Evolutionary conservation across 30 jellyfish, hydroid and myxozoan species (phyloP), one percentile per base, ranked within the genome.

Genomic region (Hydractinia echinata): DNA sequence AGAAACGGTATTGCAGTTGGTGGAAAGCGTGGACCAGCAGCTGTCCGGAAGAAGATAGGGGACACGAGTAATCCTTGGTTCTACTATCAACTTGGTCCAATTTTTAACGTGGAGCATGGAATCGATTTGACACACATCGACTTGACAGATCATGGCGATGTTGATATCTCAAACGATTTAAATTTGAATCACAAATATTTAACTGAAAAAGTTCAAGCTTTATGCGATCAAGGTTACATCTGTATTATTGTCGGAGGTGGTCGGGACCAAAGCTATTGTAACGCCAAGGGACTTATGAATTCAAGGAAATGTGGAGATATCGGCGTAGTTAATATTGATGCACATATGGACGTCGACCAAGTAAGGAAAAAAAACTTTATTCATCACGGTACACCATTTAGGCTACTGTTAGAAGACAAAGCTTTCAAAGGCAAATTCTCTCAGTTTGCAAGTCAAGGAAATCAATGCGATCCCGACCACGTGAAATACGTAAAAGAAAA

Each of bases 281-380:
- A 77, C 60, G 85, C 85, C 5, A 56, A 55, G 60, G 85, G 85
- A 39, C 55, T 77, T 5, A 77, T 77, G 85, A 54, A 61, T 58
- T 77, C 85, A 18, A 4, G 55, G 82, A 56, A 77, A 54, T 53
- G 55, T 77, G 85, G 85, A 30, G 7, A 61, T 77, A 51, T 77
- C 30, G 85, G 85, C 8, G 85, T 77, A 30, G 85, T 77, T 58
- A 77, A 77, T 54, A 54, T 77, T 15, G 85, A 77, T 77, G 85
- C 85, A 53, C 85, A 77, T 77, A 51, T 77, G 6, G 85, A 77
- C 60, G 85, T 77, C 16, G 18, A 79, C 10, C 82, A 79, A n/a
- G 53, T 77, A 53, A 54, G 55, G 15, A 55, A 77, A 14, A 79
- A 54, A 49, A 58, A 18, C 10, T 66, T 77, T 10, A 82, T 82